Evolutionary conservation across 2,113 vertebrate species (phyloP).

Genomic region (Dasyprocta punctata): DNA sequence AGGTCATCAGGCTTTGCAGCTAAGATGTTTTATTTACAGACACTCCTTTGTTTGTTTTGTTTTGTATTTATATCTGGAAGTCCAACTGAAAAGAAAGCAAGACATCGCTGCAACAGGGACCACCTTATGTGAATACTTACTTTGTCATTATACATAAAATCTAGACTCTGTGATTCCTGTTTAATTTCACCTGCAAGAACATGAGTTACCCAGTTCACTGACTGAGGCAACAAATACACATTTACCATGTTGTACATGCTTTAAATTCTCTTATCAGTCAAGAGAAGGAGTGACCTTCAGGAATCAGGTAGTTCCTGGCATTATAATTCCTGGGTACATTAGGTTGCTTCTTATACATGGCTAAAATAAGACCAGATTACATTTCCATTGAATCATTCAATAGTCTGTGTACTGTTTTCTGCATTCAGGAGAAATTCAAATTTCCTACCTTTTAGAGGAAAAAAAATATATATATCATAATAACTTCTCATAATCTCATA

Average conservation of each 20-base stretch:
- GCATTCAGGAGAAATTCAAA: neutral
- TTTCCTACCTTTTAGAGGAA: neutral
- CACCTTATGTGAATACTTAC: neutral
- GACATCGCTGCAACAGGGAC: neutral
- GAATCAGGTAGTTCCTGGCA: neutral
- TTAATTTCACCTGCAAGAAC: neutral
- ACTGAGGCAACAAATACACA: neutral
- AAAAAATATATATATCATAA: neutral
- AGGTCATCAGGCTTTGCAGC: neutral
- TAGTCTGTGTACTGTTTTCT: neutral
- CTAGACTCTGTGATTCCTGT: neutral
- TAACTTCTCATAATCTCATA: neutral
- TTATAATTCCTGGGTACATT: neutral
- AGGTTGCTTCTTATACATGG: neutral
- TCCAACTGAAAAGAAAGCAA: neutral
- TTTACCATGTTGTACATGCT: neutral
- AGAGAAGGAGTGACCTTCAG: neutral
- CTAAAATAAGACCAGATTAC: neutral
- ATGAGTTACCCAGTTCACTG: neutral
- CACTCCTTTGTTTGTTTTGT: neutral
- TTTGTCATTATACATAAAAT: neutral
- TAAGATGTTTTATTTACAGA: neutral
- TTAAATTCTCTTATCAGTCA: neutral
- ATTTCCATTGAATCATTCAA: neutral
- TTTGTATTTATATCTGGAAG: neutral